phyloP scores from a whole-genome alignment of 2,113 vertebrate genomes.

The Macquaria ambigua region DNA sequence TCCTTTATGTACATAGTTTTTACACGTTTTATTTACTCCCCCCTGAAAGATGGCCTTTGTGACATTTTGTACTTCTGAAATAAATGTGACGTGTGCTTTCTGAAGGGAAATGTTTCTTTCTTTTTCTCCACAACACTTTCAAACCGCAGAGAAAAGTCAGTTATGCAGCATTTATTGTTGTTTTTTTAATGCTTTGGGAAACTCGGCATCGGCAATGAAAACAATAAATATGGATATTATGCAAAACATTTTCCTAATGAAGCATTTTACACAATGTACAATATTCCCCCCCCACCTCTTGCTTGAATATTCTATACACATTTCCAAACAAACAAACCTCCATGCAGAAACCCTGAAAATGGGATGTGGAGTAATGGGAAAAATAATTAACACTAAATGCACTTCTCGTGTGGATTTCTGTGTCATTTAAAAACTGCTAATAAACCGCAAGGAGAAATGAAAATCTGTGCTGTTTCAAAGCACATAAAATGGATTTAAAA shows the following conservation, averaged over 20 bases:
- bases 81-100: constrained; percentile 60
- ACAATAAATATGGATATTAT: constrained; percentile 99
- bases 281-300: constrained; percentile 78
- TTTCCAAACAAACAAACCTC: constrained; percentile 88
- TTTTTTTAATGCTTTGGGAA: constrained; percentile 89
- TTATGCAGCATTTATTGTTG: constrained; percentile 85
- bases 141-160: not conserved
- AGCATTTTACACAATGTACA: constrained; percentile 99
- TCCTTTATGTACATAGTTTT: constrained; percentile 42
- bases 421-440: constrained; percentile 83
- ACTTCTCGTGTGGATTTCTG: constrained; percentile 59
- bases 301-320: constrained; percentile 87
- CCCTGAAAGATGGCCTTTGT: constrained; percentile 51
- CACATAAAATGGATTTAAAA: constrained; percentile 84
- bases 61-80: constrained; percentile 71
- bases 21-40: constrained; percentile 34
- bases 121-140: not conserved
- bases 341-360: constrained; percentile 89
- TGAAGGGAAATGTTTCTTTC: not conserved
- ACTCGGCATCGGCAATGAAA: constrained; percentile 93
- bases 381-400: constrained; percentile 52
- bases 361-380: constrained; percentile 76
- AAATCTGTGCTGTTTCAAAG: constrained; percentile 85
- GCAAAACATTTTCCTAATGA: constrained; percentile 97
- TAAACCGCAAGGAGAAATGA: constrained; percentile 90